Evolutionary conservation across 37 sponge, comb jelly and placozoan genomes (phyloP), one percentile per base, ranked within the genome.

Genomic region (Aphrocallistes beatrix): DNA sequence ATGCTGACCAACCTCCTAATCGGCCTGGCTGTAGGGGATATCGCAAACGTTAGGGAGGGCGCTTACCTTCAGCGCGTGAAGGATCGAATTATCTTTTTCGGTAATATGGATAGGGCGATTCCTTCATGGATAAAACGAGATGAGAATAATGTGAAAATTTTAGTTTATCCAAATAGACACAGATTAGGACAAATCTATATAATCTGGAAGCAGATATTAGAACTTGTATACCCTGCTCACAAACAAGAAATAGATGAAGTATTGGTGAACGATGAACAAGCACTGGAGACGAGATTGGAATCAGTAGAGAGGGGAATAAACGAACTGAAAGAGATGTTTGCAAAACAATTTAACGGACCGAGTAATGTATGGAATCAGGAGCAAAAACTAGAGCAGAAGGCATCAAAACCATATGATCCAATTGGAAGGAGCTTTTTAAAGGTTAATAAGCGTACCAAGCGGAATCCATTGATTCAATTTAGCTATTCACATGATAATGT

Each of bases 1-100:
- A 86, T 90, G 0, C 38, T 96, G 28, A 89, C 87, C 88, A 96
- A 96, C 51, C 81, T 96, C 38, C 92, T 96, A 1, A 90, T 96
- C 83, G 96, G 92, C 86, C 51, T 96, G 30, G 94, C 96, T 60
- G 94, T 96, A 40, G 96, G 93, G 1, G 92, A 94, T 51, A 96
- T 93, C 69, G 94, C 88, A 0, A 37, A 60, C 10, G 93, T 92
- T 45, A 85, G 88, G 42, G 45, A 42, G 42, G 89, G 89, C 82
- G 92, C 96, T 10, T 50, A 89, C 13, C 47, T 92, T 9, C 82
- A 86, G 36, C 89, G 87, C 6, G 82, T 86, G 23, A 38, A 23
- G 23, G 51, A 51, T 38, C 37, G 38, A n/a, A 83, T 86, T 28
- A 38, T 37, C 19, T 51, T 83, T 23, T 83, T 86, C 17, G 75